Conservation (phyloP, 1,140 invertebrate species). For the Temnothorax curvispinosus region DNA sequence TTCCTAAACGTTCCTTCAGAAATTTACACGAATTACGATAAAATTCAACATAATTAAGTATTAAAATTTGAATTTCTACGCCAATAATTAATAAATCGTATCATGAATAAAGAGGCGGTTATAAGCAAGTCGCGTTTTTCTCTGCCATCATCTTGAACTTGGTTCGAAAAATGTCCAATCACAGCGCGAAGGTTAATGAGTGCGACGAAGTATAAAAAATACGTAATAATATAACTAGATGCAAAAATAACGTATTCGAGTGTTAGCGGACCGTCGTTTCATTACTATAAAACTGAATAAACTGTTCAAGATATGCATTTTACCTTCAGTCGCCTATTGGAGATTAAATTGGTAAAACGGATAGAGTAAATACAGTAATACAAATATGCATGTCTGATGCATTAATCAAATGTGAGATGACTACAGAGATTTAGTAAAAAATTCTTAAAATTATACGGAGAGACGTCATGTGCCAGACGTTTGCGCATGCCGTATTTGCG, state of each 20-base stretch:
- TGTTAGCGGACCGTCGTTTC: background rate
- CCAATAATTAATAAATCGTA: background rate
- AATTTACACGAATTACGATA: constrained; percentile 1
- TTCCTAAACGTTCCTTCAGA: background rate
- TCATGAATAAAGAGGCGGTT: background rate
- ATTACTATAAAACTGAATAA: background rate
- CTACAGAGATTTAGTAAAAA: background rate
- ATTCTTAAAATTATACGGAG: background rate
- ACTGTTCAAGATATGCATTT: background rate
- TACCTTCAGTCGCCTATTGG: background rate
- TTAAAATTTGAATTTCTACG: background rate
- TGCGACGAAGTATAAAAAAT: background rate
- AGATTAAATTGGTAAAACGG: background rate
- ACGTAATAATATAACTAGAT: background rate
- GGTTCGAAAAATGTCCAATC: background rate
- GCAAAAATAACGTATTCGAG: background rate
- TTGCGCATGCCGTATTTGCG: background rate
- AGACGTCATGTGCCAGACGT: background rate
- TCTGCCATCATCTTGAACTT: background rate
- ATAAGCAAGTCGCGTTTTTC: background rate
- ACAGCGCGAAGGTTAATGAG: background rate
- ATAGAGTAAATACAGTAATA: background rate
- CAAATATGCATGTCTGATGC: background rate
- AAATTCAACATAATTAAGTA: background rate
- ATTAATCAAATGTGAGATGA: background rate